phyloP scores from a whole-genome alignment of 1,140 invertebrate species.

The Sarcophaga peregrina region DNA sequence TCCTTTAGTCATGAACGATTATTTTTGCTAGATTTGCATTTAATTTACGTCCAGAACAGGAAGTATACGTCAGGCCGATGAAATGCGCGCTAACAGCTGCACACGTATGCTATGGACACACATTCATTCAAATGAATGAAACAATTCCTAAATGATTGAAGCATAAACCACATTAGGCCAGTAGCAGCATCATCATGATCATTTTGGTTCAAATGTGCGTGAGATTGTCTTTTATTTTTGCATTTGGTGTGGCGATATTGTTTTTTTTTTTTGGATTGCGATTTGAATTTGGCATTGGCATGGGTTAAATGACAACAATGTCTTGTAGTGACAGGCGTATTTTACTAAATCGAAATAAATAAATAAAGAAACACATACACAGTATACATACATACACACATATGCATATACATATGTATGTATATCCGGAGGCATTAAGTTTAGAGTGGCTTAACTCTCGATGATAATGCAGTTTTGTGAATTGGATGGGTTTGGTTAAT shows the following conservation, averaged over 20 bases:
- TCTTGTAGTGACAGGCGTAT: conserved; percentile 23
- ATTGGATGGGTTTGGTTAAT: neutral
- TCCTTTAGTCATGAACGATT: conserved; percentile 38
- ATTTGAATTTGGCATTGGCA: neutral
- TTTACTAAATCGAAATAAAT: neutral
- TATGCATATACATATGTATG: no score
- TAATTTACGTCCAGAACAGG: conserved; percentile 43
- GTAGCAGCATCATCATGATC: conserved; percentile 2
- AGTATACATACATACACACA: conserved; percentile 1
- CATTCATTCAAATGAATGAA: neutral
- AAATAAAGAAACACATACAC: neutral
- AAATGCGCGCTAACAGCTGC: neutral
- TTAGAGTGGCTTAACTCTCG: neutral
- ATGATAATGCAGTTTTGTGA: no score
- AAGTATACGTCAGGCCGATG: conserved; percentile 33
- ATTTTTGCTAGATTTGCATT: conserved; percentile 45
- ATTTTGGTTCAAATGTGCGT: conserved; percentile 31
- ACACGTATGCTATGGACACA: neutral
- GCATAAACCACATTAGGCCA: neutral
- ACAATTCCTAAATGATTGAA: no score
- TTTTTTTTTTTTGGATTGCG: neutral
- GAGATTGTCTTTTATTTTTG: conserved; percentile 26
- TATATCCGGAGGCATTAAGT: conserved; percentile 24
- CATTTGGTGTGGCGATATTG: conserved; percentile 2
- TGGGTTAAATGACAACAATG: conserved; percentile 38